These are phyloP conservation scores for Pelochelys cantorii DNA, from an alignment of 2,797 vertebrate species.

Conservation along the genomic window DNA sequence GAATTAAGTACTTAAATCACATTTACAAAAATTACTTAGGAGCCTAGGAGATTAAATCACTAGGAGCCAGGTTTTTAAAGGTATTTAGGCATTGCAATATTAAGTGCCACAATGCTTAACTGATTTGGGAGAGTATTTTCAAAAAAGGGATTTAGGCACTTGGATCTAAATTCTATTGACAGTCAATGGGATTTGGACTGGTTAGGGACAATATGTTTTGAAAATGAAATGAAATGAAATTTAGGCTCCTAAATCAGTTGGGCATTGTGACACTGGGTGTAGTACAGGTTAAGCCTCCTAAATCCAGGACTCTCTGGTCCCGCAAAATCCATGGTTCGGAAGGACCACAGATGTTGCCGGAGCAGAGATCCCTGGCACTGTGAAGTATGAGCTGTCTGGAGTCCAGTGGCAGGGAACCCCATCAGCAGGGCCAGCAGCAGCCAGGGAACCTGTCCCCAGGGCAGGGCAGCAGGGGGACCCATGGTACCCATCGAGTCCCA, in stretches of 20 bases:
- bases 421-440: too few relatives aligned
- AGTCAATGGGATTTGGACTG: background rate
- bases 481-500: too few relatives aligned
- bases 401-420: too few relatives aligned
- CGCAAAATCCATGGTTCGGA: too few relatives aligned
- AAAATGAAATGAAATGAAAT: background rate
- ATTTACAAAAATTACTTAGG: background rate
- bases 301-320: too few relatives aligned
- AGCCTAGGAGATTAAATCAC: background rate
- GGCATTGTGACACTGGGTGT: background rate
- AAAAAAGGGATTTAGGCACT: background rate
- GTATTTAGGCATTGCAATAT: background rate
- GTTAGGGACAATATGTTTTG: background rate
- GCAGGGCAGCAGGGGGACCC: too few relatives aligned
- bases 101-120: fast-evolving
- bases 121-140: fast-evolving
- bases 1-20: background rate
- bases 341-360: too few relatives aligned
- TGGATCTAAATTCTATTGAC: background rate
- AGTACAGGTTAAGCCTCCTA: too few relatives aligned
- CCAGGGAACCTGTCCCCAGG: too few relatives aligned
- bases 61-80: background rate
- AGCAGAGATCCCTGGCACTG: too few relatives aligned
- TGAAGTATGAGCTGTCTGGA: too few relatives aligned
- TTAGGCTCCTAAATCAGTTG: background rate